phyloP scores from a whole-genome alignment of 2,113 vertebrate genomes.

The Corydoras maculifer region DNA sequence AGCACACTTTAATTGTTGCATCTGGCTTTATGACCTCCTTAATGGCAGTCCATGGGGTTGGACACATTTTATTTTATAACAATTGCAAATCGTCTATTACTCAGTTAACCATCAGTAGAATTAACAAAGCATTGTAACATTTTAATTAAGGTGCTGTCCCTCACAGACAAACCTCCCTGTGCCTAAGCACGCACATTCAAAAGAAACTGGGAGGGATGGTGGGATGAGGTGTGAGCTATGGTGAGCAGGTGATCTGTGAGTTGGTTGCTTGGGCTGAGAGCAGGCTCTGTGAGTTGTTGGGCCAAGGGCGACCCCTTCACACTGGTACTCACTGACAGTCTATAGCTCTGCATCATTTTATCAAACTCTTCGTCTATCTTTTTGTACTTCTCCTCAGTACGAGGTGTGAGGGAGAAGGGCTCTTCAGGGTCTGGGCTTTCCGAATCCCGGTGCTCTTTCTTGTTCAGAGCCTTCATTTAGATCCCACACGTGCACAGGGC shows the following conservation, averaged over 20 bases:
- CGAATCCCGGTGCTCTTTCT: slow-evolving; percentile 97
- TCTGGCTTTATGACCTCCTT: too few relatives aligned
- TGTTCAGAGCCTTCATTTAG: slow-evolving; percentile 86
- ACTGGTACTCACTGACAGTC: slow-evolving; percentile 96
- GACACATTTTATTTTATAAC: too few relatives aligned
- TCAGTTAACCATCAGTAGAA: too few relatives aligned
- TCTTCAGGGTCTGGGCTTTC: slow-evolving; percentile 95
- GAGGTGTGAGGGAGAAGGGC: slow-evolving; percentile 93
- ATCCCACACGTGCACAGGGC: slow-evolving; percentile 45
- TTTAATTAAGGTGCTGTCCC: slow-evolving; percentile 19
- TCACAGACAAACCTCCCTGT: slow-evolving; percentile 26
- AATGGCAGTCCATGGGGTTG: too few relatives aligned
- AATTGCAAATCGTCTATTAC: too few relatives aligned
- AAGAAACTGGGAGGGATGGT: slow-evolving; percentile 35
- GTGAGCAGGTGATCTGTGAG: slow-evolving; percentile 67
- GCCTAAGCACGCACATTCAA: slow-evolving; percentile 54
- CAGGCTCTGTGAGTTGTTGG: slow-evolving; percentile 43
- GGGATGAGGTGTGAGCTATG: slow-evolving; percentile 40
- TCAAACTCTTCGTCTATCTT: slow-evolving; percentile 99
- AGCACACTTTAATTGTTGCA: too few relatives aligned
- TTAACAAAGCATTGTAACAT: background rate
- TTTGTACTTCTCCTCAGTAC: slow-evolving; percentile 99
- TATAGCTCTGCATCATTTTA: slow-evolving; percentile 99
- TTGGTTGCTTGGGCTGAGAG: slow-evolving; percentile 46
- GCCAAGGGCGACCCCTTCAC: slow-evolving; percentile 41